These are phyloP conservation scores for Melanerpes aurifrons DNA, from an alignment of 2,113 vertebrate genomes.

Conservation along the genomic window DNA sequence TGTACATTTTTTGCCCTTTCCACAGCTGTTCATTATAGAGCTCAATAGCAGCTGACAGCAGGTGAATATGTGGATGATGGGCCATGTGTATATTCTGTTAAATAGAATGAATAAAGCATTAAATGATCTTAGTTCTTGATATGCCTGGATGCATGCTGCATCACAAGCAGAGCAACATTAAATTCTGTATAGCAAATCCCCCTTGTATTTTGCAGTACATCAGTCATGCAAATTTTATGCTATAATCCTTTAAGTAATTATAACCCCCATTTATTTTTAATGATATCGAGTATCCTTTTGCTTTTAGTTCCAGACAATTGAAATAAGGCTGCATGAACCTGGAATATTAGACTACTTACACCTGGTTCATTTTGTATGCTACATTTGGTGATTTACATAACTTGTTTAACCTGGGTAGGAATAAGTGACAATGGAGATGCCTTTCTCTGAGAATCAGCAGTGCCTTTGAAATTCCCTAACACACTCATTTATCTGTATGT, in stretches of 20 bases:
- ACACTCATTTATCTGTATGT: background rate
- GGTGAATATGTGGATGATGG: conserved; percentile 72
- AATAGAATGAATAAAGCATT: conserved; percentile 80
- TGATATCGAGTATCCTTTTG: conserved; percentile 13
- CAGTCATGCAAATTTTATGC: conserved; percentile 64
- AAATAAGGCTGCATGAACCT: background rate
- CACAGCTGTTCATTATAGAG: conserved; percentile 71
- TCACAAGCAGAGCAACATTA: conserved; percentile 47
- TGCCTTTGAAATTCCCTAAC: background rate
- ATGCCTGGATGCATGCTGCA: conserved; percentile 55
- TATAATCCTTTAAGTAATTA: conserved; percentile 53
- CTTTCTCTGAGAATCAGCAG: background rate
- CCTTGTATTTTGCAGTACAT: conserved; percentile 36
- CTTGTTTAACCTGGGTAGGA: background rate
- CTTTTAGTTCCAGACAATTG: conserved; percentile 38
- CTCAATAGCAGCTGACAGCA: conserved; percentile 68
- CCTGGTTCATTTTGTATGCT: background rate
- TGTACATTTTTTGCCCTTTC: conserved; percentile 50
- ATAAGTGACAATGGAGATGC: background rate
- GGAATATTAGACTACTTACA: background rate
- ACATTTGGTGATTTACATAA: background rate
- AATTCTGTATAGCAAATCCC: conserved; percentile 30
- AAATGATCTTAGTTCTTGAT: conserved; percentile 58
- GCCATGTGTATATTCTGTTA: conserved; percentile 69
- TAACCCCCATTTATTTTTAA: conserved; percentile 39